Percentiles rank a stretch among this genome's conserved stretches.
Conservation (phyloP, 2,888 invertebrate genomes). For the Nemotelus pantherinus region DNA sequence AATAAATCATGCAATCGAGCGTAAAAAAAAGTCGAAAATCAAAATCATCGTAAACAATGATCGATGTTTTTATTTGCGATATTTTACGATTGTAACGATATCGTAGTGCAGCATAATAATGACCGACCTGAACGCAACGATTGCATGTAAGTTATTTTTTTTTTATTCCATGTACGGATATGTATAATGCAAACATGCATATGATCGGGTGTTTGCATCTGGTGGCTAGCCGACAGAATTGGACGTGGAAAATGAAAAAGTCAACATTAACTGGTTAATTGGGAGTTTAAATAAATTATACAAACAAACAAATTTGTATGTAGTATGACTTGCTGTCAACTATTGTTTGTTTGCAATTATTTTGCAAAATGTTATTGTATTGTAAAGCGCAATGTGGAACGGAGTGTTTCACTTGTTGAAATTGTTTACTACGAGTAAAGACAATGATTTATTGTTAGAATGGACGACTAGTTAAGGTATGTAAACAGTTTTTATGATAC, state of each 20-base stretch:
- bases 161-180: no score
- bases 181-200: background rate
- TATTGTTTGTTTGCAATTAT: constrained; percentile 21
- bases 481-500: no score
- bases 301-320: constrained; percentile 12
- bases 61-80: constrained; percentile 15
- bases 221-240: background rate
- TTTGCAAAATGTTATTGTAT: background rate
- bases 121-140: no score
- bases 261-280: constrained; percentile 27
- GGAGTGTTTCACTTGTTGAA: background rate
- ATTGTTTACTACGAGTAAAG: background rate
- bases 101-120: background rate
- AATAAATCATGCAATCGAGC: background rate
- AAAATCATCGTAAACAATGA: background rate
- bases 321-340: background rate
- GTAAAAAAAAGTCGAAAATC: background rate
- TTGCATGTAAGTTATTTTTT: no score
- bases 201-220: constrained; percentile 5
- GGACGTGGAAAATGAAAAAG: constrained; percentile 6
- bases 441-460: no score
- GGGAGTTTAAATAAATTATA: constrained; percentile 5
- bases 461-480: no score
- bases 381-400: background rate
- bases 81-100: constrained; percentile 5